Evolutionary conservation across 37 sponge, comb jelly and placozoan species (phyloP).

Genomic region (Hexactinellida sp.): DNA sequence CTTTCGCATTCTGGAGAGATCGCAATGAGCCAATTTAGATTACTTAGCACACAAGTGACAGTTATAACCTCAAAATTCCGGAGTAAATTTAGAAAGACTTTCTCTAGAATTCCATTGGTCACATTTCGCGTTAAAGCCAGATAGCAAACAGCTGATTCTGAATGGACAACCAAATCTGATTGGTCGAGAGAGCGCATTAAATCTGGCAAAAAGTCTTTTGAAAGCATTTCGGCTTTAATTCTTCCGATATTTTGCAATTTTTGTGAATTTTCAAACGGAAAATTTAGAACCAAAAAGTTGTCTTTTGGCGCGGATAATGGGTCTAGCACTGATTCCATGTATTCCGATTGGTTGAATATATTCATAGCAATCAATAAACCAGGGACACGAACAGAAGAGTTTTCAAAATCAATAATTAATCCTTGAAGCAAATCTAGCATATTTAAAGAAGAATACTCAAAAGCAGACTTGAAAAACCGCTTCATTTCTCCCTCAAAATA

Average conservation of each 20-base stretch:
- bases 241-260: not conserved
- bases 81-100: not conserved
- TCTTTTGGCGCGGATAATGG: not conserved
- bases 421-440: not conserved
- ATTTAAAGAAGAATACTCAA: not conserved
- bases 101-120: not conserved
- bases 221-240: not conserved
- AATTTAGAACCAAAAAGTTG: not conserved
- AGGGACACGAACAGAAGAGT: not conserved
- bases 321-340: not conserved
- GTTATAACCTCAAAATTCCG: not conserved
- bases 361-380: not conserved
- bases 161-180: not conserved
- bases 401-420: not conserved
- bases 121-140: not conserved
- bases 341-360: constrained; percentile 6
- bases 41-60: not conserved
- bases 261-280: not conserved
- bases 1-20: not conserved
- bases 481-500: constrained; percentile 10
- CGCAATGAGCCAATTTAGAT: not conserved
- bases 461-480: not conserved
- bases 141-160: not conserved
- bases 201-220: not conserved
- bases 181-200: not conserved